Evolutionary conservation across 2,113 vertebrate genomes (phyloP).

Genomic region (Pandion haliaetus): DNA sequence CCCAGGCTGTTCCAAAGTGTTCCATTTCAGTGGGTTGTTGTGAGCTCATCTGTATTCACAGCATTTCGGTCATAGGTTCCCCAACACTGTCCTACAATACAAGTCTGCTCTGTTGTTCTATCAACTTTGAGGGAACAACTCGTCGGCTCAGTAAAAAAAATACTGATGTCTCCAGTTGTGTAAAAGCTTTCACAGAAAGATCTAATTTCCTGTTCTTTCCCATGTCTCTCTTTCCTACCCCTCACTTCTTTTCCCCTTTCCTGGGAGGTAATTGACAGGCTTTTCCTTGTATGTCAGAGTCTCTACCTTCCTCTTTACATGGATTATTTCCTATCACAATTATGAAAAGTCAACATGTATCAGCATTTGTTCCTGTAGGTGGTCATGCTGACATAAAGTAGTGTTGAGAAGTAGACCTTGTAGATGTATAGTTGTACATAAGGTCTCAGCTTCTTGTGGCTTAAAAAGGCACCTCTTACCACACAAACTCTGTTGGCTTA

Average conservation of each 20-base stretch:
- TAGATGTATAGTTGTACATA: no score
- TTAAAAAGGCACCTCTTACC: background rate
- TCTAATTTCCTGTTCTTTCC: background rate
- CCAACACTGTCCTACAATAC: accelerated
- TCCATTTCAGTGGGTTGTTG: background rate
- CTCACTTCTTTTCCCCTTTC: background rate
- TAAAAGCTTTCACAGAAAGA: background rate
- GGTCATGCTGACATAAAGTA: background rate
- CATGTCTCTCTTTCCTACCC: background rate
- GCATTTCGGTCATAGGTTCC: background rate
- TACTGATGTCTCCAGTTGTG: background rate
- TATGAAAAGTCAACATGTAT: background rate
- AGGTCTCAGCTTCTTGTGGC: background rate
- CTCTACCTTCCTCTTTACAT: background rate
- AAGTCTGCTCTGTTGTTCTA: background rate
- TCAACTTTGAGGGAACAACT: background rate
- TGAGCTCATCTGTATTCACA: background rate
- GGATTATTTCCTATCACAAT: background rate
- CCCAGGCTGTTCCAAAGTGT: background rate
- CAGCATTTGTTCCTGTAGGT: background rate
- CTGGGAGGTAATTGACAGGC: background rate
- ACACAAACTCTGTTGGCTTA: no score
- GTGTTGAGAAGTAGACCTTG: background rate
- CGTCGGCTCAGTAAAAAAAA: background rate
- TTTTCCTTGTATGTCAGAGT: background rate